Percentiles rank a stretch among this genome's conserved stretches.
Conservation (phyloP, 2,797 vertebrate genomes). For the Pristis pectinata region DNA sequence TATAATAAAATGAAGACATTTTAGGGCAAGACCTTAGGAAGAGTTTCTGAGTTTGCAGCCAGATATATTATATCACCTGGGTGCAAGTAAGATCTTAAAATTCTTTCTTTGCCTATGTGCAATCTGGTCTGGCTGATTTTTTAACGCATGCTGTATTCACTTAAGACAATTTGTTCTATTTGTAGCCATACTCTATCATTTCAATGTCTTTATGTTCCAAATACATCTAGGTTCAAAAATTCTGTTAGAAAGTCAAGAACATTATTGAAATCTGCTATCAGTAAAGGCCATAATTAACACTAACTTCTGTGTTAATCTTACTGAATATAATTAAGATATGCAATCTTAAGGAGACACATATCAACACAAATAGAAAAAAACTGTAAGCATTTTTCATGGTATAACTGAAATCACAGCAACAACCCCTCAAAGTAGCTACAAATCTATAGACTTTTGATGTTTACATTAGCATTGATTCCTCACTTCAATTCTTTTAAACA, state of each 20-base stretch:
- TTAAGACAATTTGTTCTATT: not conserved
- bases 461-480: too few species aligned
- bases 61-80: not conserved
- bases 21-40: not conserved
- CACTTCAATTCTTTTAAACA: not conserved
- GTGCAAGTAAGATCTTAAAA: not conserved
- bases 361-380: not conserved
- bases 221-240: not conserved
- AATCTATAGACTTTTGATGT: too few species aligned
- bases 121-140: not conserved
- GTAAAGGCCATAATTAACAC: not conserved
- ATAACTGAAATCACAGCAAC: too few species aligned
- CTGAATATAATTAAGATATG: not conserved
- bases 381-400: not conserved
- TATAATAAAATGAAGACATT: not conserved
- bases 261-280: not conserved
- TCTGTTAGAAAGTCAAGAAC: not conserved
- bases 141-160: not conserved
- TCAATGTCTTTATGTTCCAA: not conserved
- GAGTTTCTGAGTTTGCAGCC: not conserved
- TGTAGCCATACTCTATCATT: not conserved
- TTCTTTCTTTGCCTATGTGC: not conserved
- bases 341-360: not conserved
- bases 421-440: too few species aligned
- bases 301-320: not conserved